Conservation (phyloP, 1,140 invertebrate species). For the Fopius arisanus region DNA sequence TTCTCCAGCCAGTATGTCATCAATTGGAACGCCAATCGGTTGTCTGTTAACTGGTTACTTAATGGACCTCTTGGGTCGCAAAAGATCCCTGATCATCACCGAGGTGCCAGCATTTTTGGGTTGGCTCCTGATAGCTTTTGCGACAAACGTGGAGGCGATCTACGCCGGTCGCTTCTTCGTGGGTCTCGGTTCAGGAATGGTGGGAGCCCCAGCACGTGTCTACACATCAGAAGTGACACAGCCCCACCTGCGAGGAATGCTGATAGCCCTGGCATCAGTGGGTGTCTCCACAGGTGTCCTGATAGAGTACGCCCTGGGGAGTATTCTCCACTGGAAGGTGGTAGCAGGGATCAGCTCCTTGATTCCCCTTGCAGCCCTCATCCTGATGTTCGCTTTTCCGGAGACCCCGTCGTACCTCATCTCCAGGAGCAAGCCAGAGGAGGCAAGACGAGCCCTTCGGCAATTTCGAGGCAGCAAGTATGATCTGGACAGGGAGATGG, state of each 20-base stretch:
- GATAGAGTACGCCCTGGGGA: constrained; percentile 72
- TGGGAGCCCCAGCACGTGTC: constrained; percentile 73
- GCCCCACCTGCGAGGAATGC: constrained; percentile 73
- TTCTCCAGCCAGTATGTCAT: constrained; percentile 73
- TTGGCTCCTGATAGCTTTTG: constrained; percentile 72
- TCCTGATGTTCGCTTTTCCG: constrained; percentile 72
- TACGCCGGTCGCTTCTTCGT: constrained; percentile 71
- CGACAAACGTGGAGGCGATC: constrained; percentile 69
- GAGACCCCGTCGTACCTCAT: constrained; percentile 78
- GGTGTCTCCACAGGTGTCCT: constrained; percentile 71
- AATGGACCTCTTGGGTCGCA: constrained; percentile 75
- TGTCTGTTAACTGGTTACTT: constrained; percentile 75
- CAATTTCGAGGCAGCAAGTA: constrained; percentile 72
- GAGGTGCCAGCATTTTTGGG: constrained; percentile 75
- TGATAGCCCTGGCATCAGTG: constrained; percentile 71
- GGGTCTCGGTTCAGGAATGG: constrained; percentile 75
- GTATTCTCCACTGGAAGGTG: constrained; percentile 68
- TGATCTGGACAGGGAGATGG: constrained; percentile 71
- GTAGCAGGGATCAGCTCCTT: constrained; percentile 69
- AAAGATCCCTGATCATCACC: constrained; percentile 72
- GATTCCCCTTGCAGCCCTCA: constrained; percentile 68
- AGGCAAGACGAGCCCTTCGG: constrained; percentile 69
- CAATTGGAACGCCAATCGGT: constrained; percentile 76
- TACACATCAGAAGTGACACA: constrained; percentile 76
- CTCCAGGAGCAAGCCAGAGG: constrained; percentile 69